These are phyloP conservation scores for Cyanistes caeruleus DNA, from an alignment of 2,113 vertebrate genomes.

Conservation along the genomic window DNA sequence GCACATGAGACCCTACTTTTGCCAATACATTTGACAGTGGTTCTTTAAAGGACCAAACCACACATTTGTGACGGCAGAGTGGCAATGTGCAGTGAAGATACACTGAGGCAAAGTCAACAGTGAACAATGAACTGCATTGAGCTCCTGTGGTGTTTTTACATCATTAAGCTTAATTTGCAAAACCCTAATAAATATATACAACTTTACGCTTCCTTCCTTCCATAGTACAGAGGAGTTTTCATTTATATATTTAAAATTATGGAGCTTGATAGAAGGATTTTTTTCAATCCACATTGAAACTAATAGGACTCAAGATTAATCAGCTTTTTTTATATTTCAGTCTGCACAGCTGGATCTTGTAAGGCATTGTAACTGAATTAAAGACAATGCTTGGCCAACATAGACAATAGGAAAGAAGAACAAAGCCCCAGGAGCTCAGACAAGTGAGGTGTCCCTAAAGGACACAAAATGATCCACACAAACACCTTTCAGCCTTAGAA, in stretches of 20 bases:
- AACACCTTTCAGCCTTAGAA: no score
- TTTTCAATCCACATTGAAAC: background rate
- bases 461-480: no score
- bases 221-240: background rate
- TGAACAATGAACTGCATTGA: background rate
- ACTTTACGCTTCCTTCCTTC: background rate
- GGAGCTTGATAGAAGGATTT: background rate
- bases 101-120: background rate
- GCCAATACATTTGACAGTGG: no score
- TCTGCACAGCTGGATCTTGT: background rate
- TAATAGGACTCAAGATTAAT: background rate
- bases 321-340: background rate
- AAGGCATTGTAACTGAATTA: background rate
- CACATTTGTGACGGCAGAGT: background rate
- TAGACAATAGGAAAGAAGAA: background rate
- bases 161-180: background rate
- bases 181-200: background rate
- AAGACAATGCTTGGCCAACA: background rate
- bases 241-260: background rate
- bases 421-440: background rate
- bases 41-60: background rate
- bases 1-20: background rate
- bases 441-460: background rate
- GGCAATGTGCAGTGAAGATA: background rate
- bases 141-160: background rate